Conservation (phyloP, 2,113 vertebrate genomes). For the Mugil cephalus region DNA sequence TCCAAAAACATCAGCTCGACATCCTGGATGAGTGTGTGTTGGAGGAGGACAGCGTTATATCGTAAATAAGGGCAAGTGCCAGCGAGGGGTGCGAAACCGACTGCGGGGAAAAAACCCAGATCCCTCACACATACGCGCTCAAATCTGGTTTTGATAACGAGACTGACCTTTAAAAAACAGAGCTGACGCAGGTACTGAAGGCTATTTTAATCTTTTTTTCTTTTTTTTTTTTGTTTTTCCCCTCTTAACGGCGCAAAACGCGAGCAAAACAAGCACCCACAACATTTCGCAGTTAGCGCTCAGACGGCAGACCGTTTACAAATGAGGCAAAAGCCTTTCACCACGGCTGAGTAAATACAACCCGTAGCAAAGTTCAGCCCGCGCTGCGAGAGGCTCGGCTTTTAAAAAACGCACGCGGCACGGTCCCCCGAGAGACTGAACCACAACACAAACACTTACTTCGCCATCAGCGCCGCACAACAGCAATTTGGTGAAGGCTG, state of each 20-base stretch:
- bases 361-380: conserved; percentile 52
- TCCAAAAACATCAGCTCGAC: conserved; percentile 64
- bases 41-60: conserved; percentile 17
- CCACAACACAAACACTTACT: conserved; percentile 51
- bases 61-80: conserved; percentile 27
- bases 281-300: conserved; percentile 55
- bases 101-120: conserved; percentile 22
- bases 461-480: conserved; percentile 47
- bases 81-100: conserved; percentile 13
- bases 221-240: too few species aligned
- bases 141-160: conserved; percentile 58
- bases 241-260: conserved; percentile 38
- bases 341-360: conserved; percentile 58
- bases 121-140: conserved; percentile 7
- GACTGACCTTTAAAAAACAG: conserved; percentile 59
- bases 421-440: conserved; percentile 43
- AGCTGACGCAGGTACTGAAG: conserved; percentile 35
- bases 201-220: conserved; percentile 43
- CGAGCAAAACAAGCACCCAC: conserved; percentile 44
- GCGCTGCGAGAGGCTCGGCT: conserved; percentile 38
- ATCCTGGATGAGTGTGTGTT: conserved; percentile 66
- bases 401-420: conserved; percentile 28
- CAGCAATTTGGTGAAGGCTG: conserved; percentile 56
- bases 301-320: conserved; percentile 54
- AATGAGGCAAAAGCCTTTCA: conserved; percentile 58